These are phyloP conservation scores for Callaeas wilsoni DNA, from an alignment of 2,113 vertebrate genomes.

Conservation along the genomic window DNA sequence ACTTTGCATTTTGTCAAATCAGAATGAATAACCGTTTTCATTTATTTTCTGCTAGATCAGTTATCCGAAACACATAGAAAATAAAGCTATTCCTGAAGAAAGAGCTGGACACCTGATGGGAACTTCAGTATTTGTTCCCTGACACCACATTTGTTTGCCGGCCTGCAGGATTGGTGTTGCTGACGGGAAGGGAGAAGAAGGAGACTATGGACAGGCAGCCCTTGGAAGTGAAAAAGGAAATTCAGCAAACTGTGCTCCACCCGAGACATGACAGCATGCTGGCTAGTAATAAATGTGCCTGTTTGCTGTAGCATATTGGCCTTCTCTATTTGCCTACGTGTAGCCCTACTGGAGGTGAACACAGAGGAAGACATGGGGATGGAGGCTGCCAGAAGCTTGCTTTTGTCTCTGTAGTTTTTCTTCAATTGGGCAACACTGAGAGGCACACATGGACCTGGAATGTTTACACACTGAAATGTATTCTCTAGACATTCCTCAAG, in stretches of 20 bases:
- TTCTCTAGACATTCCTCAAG: not conserved
- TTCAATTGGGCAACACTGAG: not conserved
- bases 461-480: not conserved
- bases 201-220: not conserved
- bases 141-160: not conserved
- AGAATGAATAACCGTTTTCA: not conserved
- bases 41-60: not conserved
- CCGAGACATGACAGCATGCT: not conserved
- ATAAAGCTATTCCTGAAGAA: not conserved
- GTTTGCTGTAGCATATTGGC: not conserved
- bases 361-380: not conserved
- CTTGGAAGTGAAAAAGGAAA: not conserved
- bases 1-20: not conserved
- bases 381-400: not conserved
- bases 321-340: not conserved
- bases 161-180: not conserved
- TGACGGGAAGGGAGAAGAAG: not conserved
- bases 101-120: not conserved
- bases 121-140: not conserved
- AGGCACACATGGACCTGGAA: not conserved
- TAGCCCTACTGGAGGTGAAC: not conserved
- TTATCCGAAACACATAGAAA: not conserved
- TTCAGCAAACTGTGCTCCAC: not conserved
- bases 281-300: not conserved
- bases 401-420: not conserved